Base-by-base conservation (phyloP, 1,140 invertebrate genomes). In the Drosophila albomicans region DNA sequence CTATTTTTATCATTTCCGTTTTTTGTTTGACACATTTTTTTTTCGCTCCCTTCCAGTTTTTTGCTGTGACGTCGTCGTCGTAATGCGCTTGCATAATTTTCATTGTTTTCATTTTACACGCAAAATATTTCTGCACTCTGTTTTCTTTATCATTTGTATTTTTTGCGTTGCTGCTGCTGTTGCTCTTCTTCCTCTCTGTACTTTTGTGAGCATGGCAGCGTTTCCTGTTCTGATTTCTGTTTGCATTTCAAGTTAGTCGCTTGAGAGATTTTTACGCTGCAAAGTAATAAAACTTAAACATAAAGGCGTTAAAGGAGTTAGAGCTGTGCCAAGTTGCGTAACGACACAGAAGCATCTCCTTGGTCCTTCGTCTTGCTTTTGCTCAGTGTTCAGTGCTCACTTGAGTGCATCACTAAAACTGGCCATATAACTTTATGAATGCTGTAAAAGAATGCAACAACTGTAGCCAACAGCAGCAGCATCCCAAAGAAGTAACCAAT, bases 71-170 rank as follows among this genome's bases (percentile, higher is more conserved):
- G 35, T 38, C 35, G 48, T 43, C 65, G 57, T 30, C 79, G 74
- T 79, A 70, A 78, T 84, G 84, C 85, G 80, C 84, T 88, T 88
- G 84, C 84, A 88, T 88, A 88, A 88, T 88, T 88, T 88, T 80
- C 84, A 89, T 88, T 88, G 84, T 88, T 88, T 88, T 88, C 80
- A 80, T 88, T 88, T 88, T 88, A 80, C 81, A 66, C 73, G 73
- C 80, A 67, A 88, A 78, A 80, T 35, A 38, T 88, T 88, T 69
- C 74, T 82, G 67, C 73, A 82, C 56, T 68, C 63, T 56, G 68
- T 79, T 81, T 79, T 80, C 51, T 71, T 80, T 85, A 62, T 75
- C 61, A 84, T 79, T 81, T 38, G 35, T 8, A 71, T 76, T 65
- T 82, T 77, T 15, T 52, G 13, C 13, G 10, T 52, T 13, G 1